Evolutionary conservation across 2,113 vertebrate genomes (phyloP), one percentile per base, ranked within the genome.

Genomic region (Chelonoidis abingdonii): DNA sequence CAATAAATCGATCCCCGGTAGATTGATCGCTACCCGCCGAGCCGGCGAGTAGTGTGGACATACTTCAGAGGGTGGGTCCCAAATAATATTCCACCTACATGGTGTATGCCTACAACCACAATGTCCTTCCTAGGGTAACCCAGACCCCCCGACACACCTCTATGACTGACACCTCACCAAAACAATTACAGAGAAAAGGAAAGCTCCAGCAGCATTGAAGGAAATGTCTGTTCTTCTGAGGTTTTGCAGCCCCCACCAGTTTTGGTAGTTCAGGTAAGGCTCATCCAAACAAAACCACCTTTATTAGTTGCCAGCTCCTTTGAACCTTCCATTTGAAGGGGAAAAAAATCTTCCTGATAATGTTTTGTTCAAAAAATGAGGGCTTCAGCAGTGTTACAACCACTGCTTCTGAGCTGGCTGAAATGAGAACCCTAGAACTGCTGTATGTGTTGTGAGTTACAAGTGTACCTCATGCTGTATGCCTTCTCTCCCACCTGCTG

Each of bases 41-140:
- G 10, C 47, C 3, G 10, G 47, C 47, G 47, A 10, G 10, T 49
- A 49, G 47, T 49, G 47, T 49, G 47, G 47, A 49, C 10, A 10
- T 10, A 49, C 47, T 0, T 1, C 0, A 0, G 11, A 54, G 13
- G 19, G n/a, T n/a, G 17, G 19, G 65, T 38, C 65, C n/a, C 19
- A 72, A 72, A 72, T 38, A 72, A 72, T 38, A 72, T 72, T 38
- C 65, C 65, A 21, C 9, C 35, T 72, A 21, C 35, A 38, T 72
- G 65, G n/a, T 38, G n/a, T 38, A 22, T 72, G 65, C 8, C 9
- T 72, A 38, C 35, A n/a, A 65, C 7, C 62, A 16, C 62, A 72
- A n/a, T 72, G n/a, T n/a, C 65, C 29, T 62, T 62, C 59, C 59
- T 29, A 62, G 12, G 53, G 53, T 54, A 54, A 54, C 21, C 5